These are phyloP conservation scores for Amblyornis subalaris DNA, from an alignment of 2,113 vertebrate genomes.

Conservation along the genomic window DNA sequence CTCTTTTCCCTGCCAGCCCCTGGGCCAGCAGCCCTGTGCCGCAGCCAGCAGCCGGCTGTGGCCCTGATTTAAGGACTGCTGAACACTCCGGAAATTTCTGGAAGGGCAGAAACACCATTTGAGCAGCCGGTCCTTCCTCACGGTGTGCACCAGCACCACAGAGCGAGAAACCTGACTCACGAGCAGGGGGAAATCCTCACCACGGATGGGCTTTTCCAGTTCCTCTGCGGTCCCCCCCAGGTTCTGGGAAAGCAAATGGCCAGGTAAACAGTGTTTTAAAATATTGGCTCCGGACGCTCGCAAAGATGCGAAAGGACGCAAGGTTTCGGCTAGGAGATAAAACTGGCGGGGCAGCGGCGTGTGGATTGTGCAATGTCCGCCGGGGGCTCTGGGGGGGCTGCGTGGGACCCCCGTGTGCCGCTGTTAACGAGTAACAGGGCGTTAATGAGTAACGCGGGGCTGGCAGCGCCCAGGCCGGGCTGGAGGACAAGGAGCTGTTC, in stretches of 20 bases:
- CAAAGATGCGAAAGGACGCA: not conserved
- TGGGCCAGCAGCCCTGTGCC: not conserved
- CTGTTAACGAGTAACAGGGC: not conserved
- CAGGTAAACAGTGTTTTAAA: not conserved
- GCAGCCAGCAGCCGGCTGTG: accelerated
- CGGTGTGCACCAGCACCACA: accelerated
- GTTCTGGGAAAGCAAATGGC: not conserved
- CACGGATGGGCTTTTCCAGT: not conserved
- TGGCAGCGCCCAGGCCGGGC: not conserved
- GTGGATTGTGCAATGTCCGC: not conserved
- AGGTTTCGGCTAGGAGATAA: not conserved
- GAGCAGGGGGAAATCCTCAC: not conserved
- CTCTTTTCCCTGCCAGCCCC: not conserved
- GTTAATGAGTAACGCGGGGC: not conserved
- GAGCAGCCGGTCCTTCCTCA: not conserved
- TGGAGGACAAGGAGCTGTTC: not conserved
- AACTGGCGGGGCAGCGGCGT: not conserved
- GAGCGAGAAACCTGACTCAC: accelerated
- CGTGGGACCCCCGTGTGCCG: not conserved
- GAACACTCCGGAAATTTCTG: not conserved
- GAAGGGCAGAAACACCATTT: not conserved
- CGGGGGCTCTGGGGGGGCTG: not conserved
- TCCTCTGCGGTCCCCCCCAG: not conserved
- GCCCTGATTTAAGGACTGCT: accelerated
- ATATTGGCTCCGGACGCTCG: accelerated